Base-by-base conservation (phyloP, 1,140 invertebrate species). In the Drosophila kikkawai region DNA sequence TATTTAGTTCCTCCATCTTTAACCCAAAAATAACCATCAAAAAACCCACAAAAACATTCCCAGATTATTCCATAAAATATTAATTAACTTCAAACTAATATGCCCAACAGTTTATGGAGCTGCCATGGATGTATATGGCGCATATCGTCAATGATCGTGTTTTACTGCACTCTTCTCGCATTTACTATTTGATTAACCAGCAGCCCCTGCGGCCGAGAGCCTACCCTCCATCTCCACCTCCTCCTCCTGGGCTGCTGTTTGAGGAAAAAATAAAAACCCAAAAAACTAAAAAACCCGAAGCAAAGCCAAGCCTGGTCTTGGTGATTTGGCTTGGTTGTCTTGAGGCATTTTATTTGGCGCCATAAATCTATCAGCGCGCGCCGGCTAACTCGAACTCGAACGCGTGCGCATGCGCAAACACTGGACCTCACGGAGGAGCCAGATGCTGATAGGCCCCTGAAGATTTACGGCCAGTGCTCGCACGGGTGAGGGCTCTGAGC, bases 261-360 rank as follows among this genome's bases (percentile, higher is more conserved):
- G n/a, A 34, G 29, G 17, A 65, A 75, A 65, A 75, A 57, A 53
- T 59, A 73, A 67, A 69, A 50, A 51, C 47, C 19, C 11, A 2
- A 32, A 64, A 50, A 19, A 44, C 22, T 53, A 17, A 55, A 60
- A 26, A 39, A 29, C n/a, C 41, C 73, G 64, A 44, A 41, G 22
- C 29, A 22, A 68, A 48, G 58, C 19, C 5, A 39, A 44, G 60
- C 48, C 45, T 22, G n/a, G 15, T 50, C 29, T 13, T 71, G 84
- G 61, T 88, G 84, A 88, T 90, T 88, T 85, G 70, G 75, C 59
- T 39, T 66, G 75, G 61, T 82, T 88, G 85, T 90, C 86, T 82
- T 75, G 79, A 75, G 82, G 85, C 86, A 90, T 87, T 91, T 92
- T 91, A 92, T 92, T 92, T 92, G 91, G 91, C 91, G 91, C 91